Evolutionary conservation across 2,888 invertebrate species (phyloP).

Genomic region (Parochlus steinenii): DNA sequence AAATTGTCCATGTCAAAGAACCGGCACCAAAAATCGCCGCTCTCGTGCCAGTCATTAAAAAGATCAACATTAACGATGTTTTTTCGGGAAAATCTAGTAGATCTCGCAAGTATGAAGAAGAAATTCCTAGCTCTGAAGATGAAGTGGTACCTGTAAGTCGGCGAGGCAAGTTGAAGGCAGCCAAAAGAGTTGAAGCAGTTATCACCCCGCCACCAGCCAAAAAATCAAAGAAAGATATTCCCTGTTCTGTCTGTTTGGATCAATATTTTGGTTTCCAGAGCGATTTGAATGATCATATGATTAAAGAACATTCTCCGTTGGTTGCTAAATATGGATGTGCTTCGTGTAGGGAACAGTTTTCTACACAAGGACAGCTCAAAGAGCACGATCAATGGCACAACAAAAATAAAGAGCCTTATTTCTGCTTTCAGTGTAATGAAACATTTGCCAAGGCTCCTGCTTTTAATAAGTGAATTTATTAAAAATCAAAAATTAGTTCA

Average conservation of each 20-base stretch:
- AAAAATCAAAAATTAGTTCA: background rate
- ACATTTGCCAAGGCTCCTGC: constrained; percentile 21
- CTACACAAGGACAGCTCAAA: constrained; percentile 24
- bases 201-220: constrained; percentile 17
- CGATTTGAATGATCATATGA: constrained; percentile 18
- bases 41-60: no score
- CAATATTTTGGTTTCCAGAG: background rate
- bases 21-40: no score
- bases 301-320: constrained; percentile 20
- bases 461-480: constrained; percentile 15
- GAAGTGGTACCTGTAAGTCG: no score
- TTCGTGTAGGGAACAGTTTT: constrained; percentile 33
- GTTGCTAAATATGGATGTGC: constrained; percentile 30
- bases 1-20: no score
- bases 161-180: background rate
- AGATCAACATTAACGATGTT: no score
- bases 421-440: constrained; percentile 30
- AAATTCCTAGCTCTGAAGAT: no score
- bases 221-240: constrained; percentile 13
- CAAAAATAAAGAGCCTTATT: constrained; percentile 27
- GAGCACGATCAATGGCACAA: constrained; percentile 33
- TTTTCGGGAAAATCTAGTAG: no score
- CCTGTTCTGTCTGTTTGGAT: constrained; percentile 5
- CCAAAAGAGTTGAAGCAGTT: background rate
- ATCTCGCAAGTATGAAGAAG: no score